A percentile compares a stretch with the other conserved stretches of the same genome.
phyloP scores from a whole-genome alignment of 2,797 vertebrate genomes.

The Dendrocincla fuliginosa region DNA sequence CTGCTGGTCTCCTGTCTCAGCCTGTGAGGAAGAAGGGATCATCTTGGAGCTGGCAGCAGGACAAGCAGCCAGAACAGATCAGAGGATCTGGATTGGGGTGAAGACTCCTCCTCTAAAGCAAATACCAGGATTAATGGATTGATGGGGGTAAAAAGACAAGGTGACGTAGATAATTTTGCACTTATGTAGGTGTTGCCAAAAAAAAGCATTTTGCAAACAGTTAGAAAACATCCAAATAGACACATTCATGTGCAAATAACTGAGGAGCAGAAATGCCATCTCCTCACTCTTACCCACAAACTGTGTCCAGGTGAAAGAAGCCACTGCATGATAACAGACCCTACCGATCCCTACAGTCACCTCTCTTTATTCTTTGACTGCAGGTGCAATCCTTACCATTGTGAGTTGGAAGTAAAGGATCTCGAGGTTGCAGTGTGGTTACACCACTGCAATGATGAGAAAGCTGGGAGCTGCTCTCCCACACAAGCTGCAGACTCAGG shows the following conservation, averaged over 20 bases:
- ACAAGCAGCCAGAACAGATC: neutral
- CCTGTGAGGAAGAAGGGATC: neutral
- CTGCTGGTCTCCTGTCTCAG: neutral
- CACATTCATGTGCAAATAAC: neutral
- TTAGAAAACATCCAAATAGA: fast-evolving
- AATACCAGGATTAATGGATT: neutral
- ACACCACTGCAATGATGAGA: neutral
- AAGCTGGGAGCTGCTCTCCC: neutral
- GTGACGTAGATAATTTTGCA: neutral
- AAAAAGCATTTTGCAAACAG: neutral
- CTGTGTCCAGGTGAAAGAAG: neutral
- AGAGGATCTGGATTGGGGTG: neutral
- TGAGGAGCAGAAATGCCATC: neutral
- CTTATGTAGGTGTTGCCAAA: neutral
- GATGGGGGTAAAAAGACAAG: fast-evolving
- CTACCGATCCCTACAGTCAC: neutral
- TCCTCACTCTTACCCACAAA: neutral
- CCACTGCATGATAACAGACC: neutral
- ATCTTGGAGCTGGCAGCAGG: neutral
- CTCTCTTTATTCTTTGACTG: neutral
- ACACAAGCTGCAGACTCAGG: neutral
- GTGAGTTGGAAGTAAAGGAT: neutral
- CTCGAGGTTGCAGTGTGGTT: neutral
- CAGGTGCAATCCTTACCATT: neutral
- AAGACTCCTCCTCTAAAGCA: neutral